These are phyloP conservation scores for Aphyosemion australe DNA, from an alignment of 2,113 vertebrate species.

Conservation along the genomic window DNA sequence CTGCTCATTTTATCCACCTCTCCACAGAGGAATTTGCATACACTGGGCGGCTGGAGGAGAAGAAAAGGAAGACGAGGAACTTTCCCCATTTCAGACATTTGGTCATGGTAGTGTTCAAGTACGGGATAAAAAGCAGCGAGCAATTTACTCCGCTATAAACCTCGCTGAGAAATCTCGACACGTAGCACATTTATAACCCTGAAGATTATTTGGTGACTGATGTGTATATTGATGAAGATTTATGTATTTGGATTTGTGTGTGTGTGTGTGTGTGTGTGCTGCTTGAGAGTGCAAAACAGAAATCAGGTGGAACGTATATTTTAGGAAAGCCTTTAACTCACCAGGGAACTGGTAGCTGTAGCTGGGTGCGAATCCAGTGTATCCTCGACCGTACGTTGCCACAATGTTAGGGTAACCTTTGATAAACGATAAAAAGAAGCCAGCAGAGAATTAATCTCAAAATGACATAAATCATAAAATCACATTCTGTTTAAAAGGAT, in stretches of 20 bases:
- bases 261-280: conserved; percentile 22
- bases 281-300: conserved; percentile 34
- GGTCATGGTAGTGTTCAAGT: conserved; percentile 69
- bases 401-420: conserved; percentile 99
- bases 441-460: not conserved
- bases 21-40: conserved; percentile 73
- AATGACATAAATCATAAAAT: conserved; percentile 5
- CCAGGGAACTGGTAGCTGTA: conserved; percentile 99
- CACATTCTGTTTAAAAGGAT: not conserved
- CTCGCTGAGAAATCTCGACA: conserved; percentile 54
- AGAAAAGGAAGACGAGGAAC: conserved; percentile 17
- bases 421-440: conserved; percentile 43
- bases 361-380: conserved; percentile 97
- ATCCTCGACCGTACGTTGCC: conserved; percentile 96
- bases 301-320: conserved; percentile 48
- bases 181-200: conserved; percentile 52
- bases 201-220: conserved; percentile 65
- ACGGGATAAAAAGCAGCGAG: conserved; percentile 54
- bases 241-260: conserved; percentile 21
- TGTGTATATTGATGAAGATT: conserved; percentile 47
- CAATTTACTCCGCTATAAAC: conserved; percentile 64
- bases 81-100: conserved; percentile 66
- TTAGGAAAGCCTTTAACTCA: conserved; percentile 76
- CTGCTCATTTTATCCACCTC: conserved; percentile 52
- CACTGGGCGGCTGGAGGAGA: conserved; percentile 45